Base-by-base conservation (phyloP, 2,113 vertebrate genomes). In the Anoplopoma fimbria region DNA sequence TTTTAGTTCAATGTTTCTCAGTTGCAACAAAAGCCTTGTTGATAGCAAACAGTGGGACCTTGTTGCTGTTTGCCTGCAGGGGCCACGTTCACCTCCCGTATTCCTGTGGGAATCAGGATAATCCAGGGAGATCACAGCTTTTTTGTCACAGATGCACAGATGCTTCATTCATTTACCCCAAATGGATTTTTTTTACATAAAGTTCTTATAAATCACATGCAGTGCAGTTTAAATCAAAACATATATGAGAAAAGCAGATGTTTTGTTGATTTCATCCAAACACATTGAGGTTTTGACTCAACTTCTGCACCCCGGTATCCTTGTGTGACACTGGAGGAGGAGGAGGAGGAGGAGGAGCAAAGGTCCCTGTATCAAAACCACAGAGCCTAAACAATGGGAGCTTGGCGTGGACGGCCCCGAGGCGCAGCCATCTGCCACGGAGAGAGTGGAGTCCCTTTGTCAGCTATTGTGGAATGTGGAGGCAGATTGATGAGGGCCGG, bases 391-490 rank as follows among this genome's bases (percentile, higher is more conserved):
- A 95, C 94, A 96, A 95, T 92, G 86, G 88, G 84, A 58, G 92
- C 91, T 94, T 93, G 92, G 94, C 92, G 84, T 93, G 90, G 87
- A 93, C 47, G 79, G 93, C 94, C 94, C 94, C 14, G 34, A 91
- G 94, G 94, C 92, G 62, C 69, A 78, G 94, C 95, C 95, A 96
- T 95, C 95, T 95, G 95, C 93, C 89, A 57, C 60, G 21, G 83
- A 92, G 87, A 92, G 89, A 92, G 93, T 81, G 91, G 81, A 86
- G 87, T 86, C 89, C 88, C 93, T 92, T 95, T 95, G 94, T 95
- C 89, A 85, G 75, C 88, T 93, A 93, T 94, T 88, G 89, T 92
- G 94, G 94, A 95, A 96, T 96, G 94, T 83, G 85, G 69, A 88
- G 88, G 78, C 92, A 94, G 93, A 94, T 92, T 93, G 93, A 94